These are phyloP conservation scores for Triplophysa siluroides DNA, from an alignment of 2,113 vertebrate genomes.

Conservation along the genomic window DNA sequence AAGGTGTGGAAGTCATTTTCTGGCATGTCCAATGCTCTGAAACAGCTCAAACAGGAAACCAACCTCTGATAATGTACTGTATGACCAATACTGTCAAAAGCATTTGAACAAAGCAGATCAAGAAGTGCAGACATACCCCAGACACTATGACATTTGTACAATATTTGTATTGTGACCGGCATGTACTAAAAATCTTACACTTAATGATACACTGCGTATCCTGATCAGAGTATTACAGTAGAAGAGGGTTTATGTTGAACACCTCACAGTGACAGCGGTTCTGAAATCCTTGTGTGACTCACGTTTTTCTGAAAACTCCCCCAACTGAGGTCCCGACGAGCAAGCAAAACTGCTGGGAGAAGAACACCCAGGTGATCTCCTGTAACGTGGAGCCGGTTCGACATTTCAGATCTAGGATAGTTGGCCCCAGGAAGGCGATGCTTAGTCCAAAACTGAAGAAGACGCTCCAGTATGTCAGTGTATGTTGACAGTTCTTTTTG, in stretches of 20 bases:
- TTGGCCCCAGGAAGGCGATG: conserved; percentile 94
- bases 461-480: conserved; percentile 94
- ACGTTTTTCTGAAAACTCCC: conserved; percentile 91
- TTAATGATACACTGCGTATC: not conserved
- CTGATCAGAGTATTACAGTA: not conserved
- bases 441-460: conserved; percentile 98
- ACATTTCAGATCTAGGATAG: conserved; percentile 92
- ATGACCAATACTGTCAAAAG: no score
- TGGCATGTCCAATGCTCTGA: no score
- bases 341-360: conserved; percentile 92
- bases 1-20: no score
- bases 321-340: conserved; percentile 88
- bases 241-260: not conserved
- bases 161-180: not conserved
- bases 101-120: not conserved
- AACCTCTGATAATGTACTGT: no score
- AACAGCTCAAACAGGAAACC: no score
- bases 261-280: not conserved
- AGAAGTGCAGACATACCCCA: no score
- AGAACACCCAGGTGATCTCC: conserved; percentile 97
- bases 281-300: conserved; percentile 64
- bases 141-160: no score
- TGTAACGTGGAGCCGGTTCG: conserved; percentile 90
- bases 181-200: not conserved
- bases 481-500: conserved; percentile 88